Conservation (phyloP, 2,888 invertebrate genomes). For the Habrosyne pyritoides region DNA sequence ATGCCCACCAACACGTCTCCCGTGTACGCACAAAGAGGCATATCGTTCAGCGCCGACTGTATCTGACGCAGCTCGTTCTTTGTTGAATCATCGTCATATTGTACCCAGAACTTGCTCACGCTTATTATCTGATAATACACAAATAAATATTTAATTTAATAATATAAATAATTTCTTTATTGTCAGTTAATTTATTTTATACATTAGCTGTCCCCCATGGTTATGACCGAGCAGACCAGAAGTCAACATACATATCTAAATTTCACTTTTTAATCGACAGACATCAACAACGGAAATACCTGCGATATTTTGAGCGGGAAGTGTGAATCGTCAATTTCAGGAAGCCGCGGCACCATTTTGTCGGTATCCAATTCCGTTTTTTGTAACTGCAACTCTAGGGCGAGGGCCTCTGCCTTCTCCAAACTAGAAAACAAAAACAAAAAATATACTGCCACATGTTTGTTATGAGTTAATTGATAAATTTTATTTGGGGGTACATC, state of each 20-base stretch:
- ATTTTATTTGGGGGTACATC: neutral
- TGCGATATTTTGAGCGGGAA: conserved; percentile 82
- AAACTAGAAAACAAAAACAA: conserved; percentile 56
- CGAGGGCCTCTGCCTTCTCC: conserved; percentile 74
- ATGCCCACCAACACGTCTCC: conserved; percentile 64
- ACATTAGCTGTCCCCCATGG: too few species aligned
- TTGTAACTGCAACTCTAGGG: conserved; percentile 52
- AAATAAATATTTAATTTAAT: neutral
- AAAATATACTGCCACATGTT: too few species aligned
- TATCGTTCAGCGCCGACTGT: conserved; percentile 40
- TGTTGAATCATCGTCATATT: conserved; percentile 77
- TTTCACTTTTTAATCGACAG: too few species aligned
- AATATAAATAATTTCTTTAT: too few species aligned
- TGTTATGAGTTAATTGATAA: too few species aligned
- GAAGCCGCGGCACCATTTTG: conserved; percentile 76
- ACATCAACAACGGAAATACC: too few species aligned
- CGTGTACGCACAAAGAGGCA: conserved; percentile 42
- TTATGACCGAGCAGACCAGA: too few species aligned
- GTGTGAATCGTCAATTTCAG: conserved; percentile 83
- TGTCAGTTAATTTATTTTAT: too few species aligned
- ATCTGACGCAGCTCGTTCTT: conserved; percentile 44
- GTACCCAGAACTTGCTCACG: conserved; percentile 88
- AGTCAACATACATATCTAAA: too few species aligned
- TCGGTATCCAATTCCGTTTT: conserved; percentile 38
- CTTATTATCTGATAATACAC: conserved; percentile 74